These are phyloP conservation scores for Coreius guichenoti DNA, from an alignment of 2,797 vertebrate species.

Conservation along the genomic window DNA sequence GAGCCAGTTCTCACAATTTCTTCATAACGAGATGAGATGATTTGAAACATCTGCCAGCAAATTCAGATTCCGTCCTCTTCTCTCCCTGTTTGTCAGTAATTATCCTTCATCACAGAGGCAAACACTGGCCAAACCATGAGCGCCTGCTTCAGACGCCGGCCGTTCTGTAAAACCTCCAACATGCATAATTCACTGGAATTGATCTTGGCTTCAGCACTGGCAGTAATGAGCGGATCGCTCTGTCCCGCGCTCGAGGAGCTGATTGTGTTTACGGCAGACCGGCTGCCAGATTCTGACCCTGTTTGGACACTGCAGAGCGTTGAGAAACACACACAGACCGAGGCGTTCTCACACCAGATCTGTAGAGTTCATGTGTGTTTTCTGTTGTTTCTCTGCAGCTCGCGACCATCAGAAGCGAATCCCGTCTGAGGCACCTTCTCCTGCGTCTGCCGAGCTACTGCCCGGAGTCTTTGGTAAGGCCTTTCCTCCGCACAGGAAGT, in stretches of 20 bases:
- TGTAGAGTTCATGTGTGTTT: background rate
- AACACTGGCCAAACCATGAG: slow-evolving; percentile 1
- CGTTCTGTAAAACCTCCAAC: slow-evolving; percentile 43
- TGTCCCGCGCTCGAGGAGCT: no score
- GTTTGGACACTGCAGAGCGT: background rate
- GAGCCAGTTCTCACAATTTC: background rate
- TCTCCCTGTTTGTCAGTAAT: background rate
- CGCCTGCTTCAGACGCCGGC: background rate
- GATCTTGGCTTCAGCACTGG: slow-evolving; percentile 56
- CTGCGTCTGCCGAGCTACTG: slow-evolving; percentile 94
- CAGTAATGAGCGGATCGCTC: background rate
- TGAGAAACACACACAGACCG: background rate
- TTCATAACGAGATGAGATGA: background rate
- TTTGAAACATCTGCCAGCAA: background rate
- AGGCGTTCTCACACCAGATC: no score
- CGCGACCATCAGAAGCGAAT: slow-evolving; percentile 95
- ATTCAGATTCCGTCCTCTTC: background rate
- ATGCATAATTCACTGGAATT: slow-evolving; percentile 58
- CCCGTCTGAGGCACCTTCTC: slow-evolving; percentile 92
- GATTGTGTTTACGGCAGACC: background rate
- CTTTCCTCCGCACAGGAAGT: slow-evolving; percentile 47
- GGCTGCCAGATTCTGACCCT: slow-evolving; percentile 4
- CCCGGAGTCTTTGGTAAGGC: slow-evolving; percentile 92
- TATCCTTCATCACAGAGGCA: background rate
- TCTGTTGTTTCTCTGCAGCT: slow-evolving; percentile 79